Evolutionary conservation across 1,140 invertebrate genomes (phyloP), one percentile per base, ranked within the genome.

Genomic region (Tetramorium parvispinum): DNA sequence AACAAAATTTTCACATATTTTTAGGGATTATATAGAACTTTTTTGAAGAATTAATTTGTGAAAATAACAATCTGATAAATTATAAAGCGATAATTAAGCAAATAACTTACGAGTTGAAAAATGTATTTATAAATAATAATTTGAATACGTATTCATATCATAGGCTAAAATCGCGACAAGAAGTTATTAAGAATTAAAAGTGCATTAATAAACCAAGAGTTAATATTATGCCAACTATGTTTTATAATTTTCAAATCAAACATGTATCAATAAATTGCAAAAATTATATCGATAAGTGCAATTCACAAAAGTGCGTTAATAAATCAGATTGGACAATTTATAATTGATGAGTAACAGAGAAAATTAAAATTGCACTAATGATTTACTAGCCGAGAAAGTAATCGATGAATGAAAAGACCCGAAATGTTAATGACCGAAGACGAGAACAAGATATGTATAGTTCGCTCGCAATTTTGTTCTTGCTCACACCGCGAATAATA

Each of bases 401-500:
- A 10, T 2, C 0, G 4, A 18, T n/a, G 18, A 10, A 43, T 77
- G 8, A 63, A 63, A 46, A n/a, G 11, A 78, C 0, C 0, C 11
- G 3, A 57, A 61, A 32, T 6, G 46, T 51, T 43, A 49, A 51
- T 18, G n/a, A 79, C 13, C 24, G 27, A 51, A 61, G 11, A 37
- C 24, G 32, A 40, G n/a, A 68, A 21, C 11, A 57, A 75, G 16
- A 63, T 4, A 49, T 46, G 32, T 46, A 81, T 53, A 24, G 16
- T 4, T 65, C n/a, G 43, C 32, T 59, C 10, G 21, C 10, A 49
- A 10, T 55, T 68, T 81, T 70, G n/a, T 71, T 55, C 11, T 73
- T 57, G 51, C n/a, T 82, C 32, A 16, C 13, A 59, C 40, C 66
- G 46, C 40, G 11, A 85, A 70, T 13, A 73, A 59, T 43, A 21